Evolutionary conservation across 2,113 vertebrate species (phyloP).

Genomic region (Rafetus swinhoei): DNA sequence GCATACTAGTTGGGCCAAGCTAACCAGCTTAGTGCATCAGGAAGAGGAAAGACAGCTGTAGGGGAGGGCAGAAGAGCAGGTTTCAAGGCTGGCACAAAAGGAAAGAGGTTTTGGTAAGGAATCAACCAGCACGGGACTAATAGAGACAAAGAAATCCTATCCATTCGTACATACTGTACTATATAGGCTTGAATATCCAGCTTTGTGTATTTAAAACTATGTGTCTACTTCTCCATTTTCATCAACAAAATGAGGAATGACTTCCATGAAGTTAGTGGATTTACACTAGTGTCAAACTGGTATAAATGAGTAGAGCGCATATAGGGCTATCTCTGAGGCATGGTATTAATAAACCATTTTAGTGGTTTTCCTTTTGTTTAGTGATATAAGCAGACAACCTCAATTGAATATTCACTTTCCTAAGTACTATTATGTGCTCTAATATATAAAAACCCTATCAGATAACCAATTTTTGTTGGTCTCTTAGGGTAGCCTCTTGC

Average conservation of each 20-base stretch:
- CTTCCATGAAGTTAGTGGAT: accelerated
- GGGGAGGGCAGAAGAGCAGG: background rate
- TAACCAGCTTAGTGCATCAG: background rate
- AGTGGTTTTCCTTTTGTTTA: background rate
- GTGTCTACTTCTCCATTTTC: background rate
- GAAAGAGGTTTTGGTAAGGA: background rate
- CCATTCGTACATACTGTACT: background rate
- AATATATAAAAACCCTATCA: background rate
- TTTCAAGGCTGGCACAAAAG: background rate
- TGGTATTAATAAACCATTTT: background rate
- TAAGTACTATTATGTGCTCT: background rate
- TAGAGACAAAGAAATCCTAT: background rate
- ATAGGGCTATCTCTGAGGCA: background rate
- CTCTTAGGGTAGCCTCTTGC: background rate
- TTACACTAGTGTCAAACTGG: background rate
- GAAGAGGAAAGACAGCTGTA: background rate
- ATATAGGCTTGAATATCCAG: background rate
- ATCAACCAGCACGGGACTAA: background rate
- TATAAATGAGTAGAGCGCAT: background rate
- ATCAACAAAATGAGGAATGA: background rate
- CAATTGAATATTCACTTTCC: background rate
- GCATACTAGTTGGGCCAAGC: background rate
- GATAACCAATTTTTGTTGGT: background rate
- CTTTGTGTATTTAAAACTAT: background rate
- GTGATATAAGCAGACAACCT: background rate